These are phyloP conservation scores for Mayetiola destructor DNA, from an alignment of 2,888 invertebrate species.

Conservation along the genomic window DNA sequence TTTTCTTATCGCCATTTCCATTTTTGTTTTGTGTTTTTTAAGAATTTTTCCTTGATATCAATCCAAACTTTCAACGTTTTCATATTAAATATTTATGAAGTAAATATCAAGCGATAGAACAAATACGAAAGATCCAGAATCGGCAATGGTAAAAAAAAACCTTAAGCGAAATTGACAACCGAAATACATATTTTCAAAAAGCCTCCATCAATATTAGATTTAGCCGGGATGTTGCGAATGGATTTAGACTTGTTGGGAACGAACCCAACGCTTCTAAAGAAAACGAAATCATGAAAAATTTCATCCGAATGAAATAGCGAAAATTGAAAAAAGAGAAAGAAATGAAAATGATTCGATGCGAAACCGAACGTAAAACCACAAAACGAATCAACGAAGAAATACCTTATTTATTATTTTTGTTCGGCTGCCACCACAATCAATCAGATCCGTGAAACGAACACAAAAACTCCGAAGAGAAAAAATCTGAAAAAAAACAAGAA, in stretches of 20 bases:
- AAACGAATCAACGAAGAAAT: slow-evolving; percentile 6
- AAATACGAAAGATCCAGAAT: not conserved
- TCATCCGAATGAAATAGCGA: no score
- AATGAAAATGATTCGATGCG: not conserved
- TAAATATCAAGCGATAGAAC: not conserved
- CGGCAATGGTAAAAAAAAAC: no score
- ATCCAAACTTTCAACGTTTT: slow-evolving; percentile 7
- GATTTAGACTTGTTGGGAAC: not conserved
- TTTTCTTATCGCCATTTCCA: slow-evolving; percentile 6
- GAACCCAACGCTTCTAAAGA: no score
- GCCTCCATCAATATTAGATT: slow-evolving; percentile 11
- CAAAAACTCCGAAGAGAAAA: not conserved
- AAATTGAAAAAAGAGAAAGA: no score
- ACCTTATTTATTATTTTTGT: slow-evolving; percentile 2
- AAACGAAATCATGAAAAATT: no score
- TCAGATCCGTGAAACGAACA: not conserved
- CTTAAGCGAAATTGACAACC: no score
- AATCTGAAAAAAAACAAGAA: not conserved
- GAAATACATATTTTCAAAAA: no score
- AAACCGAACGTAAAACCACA: slow-evolving; percentile 1
- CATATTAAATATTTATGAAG: slow-evolving; percentile 12
- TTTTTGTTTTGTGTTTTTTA: no score
- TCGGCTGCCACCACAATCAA: not conserved
- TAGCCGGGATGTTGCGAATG: no score
- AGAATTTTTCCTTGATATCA: no score